Evolutionary conservation across 2,797 vertebrate species (phyloP).

Genomic region (Rallus crepitans): DNA sequence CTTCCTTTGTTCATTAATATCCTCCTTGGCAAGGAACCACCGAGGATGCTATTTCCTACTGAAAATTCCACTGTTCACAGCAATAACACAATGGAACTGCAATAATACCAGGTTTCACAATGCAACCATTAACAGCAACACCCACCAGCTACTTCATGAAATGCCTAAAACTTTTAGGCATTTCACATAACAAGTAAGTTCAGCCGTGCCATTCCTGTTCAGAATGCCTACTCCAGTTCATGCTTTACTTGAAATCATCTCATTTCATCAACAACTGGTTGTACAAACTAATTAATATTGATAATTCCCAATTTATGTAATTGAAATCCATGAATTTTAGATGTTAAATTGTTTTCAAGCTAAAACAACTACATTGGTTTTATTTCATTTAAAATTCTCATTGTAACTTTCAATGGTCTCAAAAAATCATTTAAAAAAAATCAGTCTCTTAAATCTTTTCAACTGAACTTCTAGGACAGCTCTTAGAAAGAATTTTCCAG

Average conservation of each 20-base stretch:
- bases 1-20: conserved; percentile 30
- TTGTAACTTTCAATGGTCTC: not conserved
- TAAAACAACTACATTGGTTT: not conserved
- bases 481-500: conserved; percentile 28
- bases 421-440: not conserved
- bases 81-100: not conserved
- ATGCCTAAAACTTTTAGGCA: not conserved
- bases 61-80: conserved; percentile 32
- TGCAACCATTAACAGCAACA: not conserved
- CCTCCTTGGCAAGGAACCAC: not conserved
- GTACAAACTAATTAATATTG: not conserved
- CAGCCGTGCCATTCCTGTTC: not conserved
- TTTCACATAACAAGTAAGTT: not conserved
- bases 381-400: not conserved
- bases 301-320: not conserved
- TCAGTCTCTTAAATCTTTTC: not conserved
- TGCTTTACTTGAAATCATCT: not conserved
- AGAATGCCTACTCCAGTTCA: not conserved
- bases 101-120: not conserved
- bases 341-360: not conserved
- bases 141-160: not conserved
- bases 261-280: not conserved
- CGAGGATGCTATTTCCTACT: conserved; percentile 18
- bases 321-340: not conserved
- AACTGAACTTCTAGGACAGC: not conserved